phyloP scores from a whole-genome alignment of 1,140 invertebrate genomes.

The Eriosoma lanigerum region DNA sequence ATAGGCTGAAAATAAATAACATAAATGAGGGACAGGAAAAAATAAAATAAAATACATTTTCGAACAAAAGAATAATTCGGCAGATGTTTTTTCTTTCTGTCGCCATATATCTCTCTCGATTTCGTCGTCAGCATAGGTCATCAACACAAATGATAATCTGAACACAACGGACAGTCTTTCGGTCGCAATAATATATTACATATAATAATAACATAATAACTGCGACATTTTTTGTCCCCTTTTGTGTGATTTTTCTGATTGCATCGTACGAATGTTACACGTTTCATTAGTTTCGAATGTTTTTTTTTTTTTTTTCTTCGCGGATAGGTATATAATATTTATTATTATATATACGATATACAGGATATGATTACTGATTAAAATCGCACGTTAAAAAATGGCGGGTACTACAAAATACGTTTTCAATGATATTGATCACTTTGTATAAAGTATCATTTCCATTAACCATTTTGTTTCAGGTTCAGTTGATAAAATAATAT shows the following conservation, averaged over 20 bases:
- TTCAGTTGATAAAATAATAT: too few relatives aligned
- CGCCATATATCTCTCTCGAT: background rate
- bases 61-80: conserved; percentile 44
- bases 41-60: background rate
- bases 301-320: too few relatives aligned
- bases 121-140: background rate
- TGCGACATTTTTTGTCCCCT: background rate
- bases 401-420: too few relatives aligned
- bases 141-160: conserved; percentile 27
- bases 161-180: background rate
- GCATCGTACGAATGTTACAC: background rate
- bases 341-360: too few relatives aligned
- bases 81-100: conserved; percentile 29
- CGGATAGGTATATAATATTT: too few relatives aligned
- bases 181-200: background rate
- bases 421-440: too few relatives aligned
- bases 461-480: too few relatives aligned
- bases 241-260: background rate
- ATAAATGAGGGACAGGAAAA: background rate
- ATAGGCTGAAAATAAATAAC: conserved; percentile 21
- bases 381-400: too few relatives aligned
- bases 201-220: background rate
- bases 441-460: too few relatives aligned
- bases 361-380: too few relatives aligned
- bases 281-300: too few relatives aligned